phyloP scores from a whole-genome alignment of 1,140 invertebrate genomes.

The Trichonephila clavata region DNA sequence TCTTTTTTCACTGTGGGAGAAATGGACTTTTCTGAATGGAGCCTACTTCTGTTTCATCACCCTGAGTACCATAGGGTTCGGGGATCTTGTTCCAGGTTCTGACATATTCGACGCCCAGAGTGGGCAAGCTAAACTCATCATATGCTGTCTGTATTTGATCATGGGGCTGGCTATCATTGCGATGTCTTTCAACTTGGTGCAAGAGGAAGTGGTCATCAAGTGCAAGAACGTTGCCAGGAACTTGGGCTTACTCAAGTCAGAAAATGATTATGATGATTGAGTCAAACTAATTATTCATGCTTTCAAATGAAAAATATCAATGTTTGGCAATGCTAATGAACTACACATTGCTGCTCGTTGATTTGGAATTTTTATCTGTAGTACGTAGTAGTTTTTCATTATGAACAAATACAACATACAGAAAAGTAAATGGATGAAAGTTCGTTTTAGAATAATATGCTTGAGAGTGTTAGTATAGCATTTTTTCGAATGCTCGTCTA shows the following conservation, averaged over 20 bases:
- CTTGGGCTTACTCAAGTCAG: constrained; percentile 82
- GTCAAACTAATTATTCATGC: background rate
- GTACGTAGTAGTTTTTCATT: too few relatives aligned
- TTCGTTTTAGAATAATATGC: background rate
- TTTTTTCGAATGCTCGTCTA: too few relatives aligned
- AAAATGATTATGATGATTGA: constrained; percentile 78
- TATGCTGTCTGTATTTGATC: constrained; percentile 92
- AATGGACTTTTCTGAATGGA: constrained; percentile 90
- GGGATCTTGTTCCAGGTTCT: constrained; percentile 88
- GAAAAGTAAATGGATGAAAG: background rate
- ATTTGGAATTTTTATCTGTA: too few relatives aligned
- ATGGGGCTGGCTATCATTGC: constrained; percentile 93
- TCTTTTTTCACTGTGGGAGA: constrained; percentile 81
- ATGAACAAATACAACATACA: background rate
- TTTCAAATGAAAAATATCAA: background rate
- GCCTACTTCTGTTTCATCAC: constrained; percentile 94
- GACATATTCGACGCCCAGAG: constrained; percentile 83
- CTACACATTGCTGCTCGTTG: too few relatives aligned
- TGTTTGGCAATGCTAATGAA: too few relatives aligned
- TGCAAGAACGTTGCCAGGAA: constrained; percentile 86
- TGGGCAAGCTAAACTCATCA: constrained; percentile 89
- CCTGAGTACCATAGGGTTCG: constrained; percentile 92
- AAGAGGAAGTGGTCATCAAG: constrained; percentile 91
- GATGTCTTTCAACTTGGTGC: constrained; percentile 95
- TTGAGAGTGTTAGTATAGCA: too few relatives aligned